Conservation (phyloP, 1,140 invertebrate genomes). For the Meloidogyne exigua region DNA sequence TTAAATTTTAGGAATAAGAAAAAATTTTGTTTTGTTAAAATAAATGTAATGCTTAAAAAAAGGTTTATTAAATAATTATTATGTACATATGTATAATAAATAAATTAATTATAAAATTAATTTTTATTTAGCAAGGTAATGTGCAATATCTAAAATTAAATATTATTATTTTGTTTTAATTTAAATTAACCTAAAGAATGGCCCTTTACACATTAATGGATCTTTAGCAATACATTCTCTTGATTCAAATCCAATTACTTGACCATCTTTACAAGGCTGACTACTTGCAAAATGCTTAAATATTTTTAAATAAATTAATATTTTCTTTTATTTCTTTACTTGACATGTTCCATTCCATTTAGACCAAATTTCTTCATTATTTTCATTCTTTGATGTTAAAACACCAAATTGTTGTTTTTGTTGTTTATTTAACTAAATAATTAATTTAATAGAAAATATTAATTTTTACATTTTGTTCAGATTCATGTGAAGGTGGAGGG, state of each 20-base stretch:
- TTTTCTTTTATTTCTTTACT: slow-evolving; percentile 31
- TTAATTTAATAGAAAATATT: background rate
- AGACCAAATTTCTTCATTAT: slow-evolving; percentile 53
- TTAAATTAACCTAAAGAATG: slow-evolving; percentile 59
- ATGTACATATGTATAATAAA: background rate
- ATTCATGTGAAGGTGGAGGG: background rate
- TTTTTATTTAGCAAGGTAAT: slow-evolving; percentile 20
- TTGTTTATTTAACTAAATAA: background rate
- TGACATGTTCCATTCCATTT: slow-evolving; percentile 57
- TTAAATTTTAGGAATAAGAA: too few relatives aligned
- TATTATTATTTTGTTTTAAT: background rate
- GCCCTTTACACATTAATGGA: slow-evolving; percentile 56
- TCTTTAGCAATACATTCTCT: slow-evolving; percentile 62
- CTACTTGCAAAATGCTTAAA: slow-evolving; percentile 60
- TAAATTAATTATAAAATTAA: background rate
- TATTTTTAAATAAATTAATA: slow-evolving; percentile 15
- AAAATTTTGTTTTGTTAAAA: too few relatives aligned
- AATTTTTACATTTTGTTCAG: background rate
- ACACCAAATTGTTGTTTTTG: background rate
- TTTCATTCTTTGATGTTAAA: background rate
- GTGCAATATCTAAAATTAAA: slow-evolving; percentile 31
- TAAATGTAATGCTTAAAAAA: too few relatives aligned
- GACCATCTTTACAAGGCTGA: slow-evolving; percentile 58
- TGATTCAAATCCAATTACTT: slow-evolving; percentile 62
- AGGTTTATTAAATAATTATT: too few relatives aligned